Evolutionary conservation across 30 jellyfish, hydroid and myxozoan genomes (phyloP).

Genomic region (Aurelia aurita): DNA sequence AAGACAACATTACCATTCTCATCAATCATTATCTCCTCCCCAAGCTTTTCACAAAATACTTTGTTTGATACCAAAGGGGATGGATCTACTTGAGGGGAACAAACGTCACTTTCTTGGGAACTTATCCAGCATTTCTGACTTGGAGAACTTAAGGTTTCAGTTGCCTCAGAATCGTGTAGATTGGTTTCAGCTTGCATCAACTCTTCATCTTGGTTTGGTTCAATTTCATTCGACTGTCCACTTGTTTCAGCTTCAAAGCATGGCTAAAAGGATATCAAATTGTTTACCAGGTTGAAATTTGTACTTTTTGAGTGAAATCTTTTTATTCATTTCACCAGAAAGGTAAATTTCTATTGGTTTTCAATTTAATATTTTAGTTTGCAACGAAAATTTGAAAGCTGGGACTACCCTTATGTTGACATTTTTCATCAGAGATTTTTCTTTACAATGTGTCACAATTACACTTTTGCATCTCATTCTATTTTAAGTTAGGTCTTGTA

Average conservation of each 20-base stretch:
- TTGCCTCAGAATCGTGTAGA: neutral
- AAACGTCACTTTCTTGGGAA: constrained; percentile 9
- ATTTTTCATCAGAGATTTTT: too few species aligned
- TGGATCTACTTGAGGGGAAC: too few species aligned
- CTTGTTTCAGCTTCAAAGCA: neutral
- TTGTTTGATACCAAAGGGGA: too few species aligned
- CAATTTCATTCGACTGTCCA: neutral
- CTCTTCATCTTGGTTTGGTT: neutral
- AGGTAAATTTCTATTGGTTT: too few species aligned
- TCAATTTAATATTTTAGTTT: too few species aligned
- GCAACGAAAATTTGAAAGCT: too few species aligned
- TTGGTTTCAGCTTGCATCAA: neutral
- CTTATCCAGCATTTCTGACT: constrained; percentile 20
- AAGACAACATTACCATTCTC: neutral
- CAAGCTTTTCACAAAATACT: constrained; percentile 6
- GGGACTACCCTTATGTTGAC: too few species aligned
- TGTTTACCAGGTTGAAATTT: neutral
- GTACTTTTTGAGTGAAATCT: neutral
- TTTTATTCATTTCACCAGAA: neutral
- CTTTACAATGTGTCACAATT: too few species aligned
- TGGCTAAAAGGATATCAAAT: neutral
- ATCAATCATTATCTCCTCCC: neutral
- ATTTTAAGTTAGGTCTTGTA: too few species aligned
- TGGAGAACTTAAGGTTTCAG: constrained; percentile 4
- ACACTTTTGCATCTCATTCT: too few species aligned